Evolutionary conservation across 1,140 invertebrate species (phyloP), one percentile per base, ranked within the genome.

Genomic region (Diachasma alloeum): DNA sequence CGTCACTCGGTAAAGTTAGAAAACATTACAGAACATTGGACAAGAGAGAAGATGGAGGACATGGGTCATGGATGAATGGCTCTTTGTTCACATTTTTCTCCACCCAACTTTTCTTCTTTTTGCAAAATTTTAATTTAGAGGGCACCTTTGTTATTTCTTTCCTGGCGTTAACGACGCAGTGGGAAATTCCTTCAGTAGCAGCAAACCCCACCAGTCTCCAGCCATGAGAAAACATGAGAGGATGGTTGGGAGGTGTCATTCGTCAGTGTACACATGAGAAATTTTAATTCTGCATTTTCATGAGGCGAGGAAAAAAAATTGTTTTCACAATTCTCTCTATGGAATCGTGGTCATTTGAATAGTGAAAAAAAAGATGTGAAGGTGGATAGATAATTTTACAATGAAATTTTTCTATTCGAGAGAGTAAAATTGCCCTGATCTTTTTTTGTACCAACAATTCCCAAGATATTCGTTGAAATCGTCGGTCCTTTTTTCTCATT

Each of bases 181-280:
- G 59, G 59, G 59, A 63, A 63, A 63, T 63, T 63, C 59, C 24
- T 63, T 26, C 24, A 63, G 59, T 31, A 31, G 48, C 48, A 56
- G 48, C n/a, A 19, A 19, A 19, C 48, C n/a, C 59, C 19, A 11
- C 59, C 59, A 26, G 8, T 26, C 59, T 8, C 24, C 19, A 19
- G 19, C 59, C 59, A 63, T 63, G 59, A 63, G 59, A 63, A 63
- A 63, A 63, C 13, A 63, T 63, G 24, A 26, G 59, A 63, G 59
- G 19, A 42, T 42, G 19, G 59, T 4, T 9, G 6, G 59, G 19
- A 63, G 24, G 24, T 63, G 59, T 63, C 59, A 63, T 31, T 22
- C 15, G 59, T 63, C 59, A 63, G 59, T 6, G 59, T 63, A 63
- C 59, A 63, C 59, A 63, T 63, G 59, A 63, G 59, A 63, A 63